Evolutionary conservation across 1,140 invertebrate genomes (phyloP).

Genomic region (Bombus affinis): DNA sequence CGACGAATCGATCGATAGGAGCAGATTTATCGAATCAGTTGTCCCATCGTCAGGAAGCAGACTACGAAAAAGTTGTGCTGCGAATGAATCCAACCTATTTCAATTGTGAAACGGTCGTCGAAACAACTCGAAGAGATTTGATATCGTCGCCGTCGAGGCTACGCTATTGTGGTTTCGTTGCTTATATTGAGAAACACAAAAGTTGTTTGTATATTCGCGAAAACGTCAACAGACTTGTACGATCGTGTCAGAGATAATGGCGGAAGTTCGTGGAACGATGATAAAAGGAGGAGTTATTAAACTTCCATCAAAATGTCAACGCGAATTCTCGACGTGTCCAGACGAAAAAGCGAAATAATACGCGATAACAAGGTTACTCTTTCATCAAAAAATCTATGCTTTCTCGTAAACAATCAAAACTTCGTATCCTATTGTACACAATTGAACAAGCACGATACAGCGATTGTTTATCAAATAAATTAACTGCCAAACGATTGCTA

Average conservation of each 20-base stretch:
- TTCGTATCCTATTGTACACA: too few species aligned
- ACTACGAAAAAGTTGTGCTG: too few species aligned
- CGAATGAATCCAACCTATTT: neutral
- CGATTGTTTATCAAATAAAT: too few species aligned
- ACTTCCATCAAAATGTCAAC: neutral
- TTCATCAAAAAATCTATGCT: too few species aligned
- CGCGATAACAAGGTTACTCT: too few species aligned
- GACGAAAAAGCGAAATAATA: neutral
- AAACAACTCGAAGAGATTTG: too few species aligned
- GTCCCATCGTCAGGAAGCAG: too few species aligned
- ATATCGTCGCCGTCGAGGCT: too few species aligned
- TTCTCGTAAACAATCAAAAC: too few species aligned
- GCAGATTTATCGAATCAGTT: too few species aligned
- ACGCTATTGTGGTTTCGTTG: neutral
- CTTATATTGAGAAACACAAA: conserved; percentile 15
- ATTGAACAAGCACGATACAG: too few species aligned
- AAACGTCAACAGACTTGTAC: neutral
- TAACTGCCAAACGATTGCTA: neutral
- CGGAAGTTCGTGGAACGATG: neutral
- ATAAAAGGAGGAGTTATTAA: neutral
- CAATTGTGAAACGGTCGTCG: neutral
- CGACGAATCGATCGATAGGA: too few species aligned
- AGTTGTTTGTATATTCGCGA: neutral
- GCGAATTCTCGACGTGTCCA: neutral
- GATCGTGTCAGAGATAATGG: neutral